phyloP scores from a whole-genome alignment of 2,888 invertebrate genomes.

The Nemapogon koenigi region DNA sequence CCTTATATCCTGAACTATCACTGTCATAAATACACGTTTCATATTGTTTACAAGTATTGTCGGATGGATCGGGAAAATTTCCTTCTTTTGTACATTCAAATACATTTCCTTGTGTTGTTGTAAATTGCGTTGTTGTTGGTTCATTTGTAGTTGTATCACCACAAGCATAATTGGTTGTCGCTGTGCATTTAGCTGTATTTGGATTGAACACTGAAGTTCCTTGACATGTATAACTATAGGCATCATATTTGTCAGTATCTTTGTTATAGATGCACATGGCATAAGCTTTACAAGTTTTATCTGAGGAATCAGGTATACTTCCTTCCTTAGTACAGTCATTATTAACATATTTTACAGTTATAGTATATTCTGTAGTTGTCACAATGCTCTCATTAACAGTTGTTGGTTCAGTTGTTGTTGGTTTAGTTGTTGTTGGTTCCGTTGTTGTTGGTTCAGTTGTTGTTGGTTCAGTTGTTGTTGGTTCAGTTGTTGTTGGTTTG shows the following conservation, averaged over 20 bases:
- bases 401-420: slow-evolving; percentile 1
- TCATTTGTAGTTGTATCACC: slow-evolving; percentile 15
- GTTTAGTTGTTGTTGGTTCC: no score
- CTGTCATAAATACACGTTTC: slow-evolving; percentile 35
- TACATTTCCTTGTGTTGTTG: no score
- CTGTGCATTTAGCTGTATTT: slow-evolving; percentile 30
- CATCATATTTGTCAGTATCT: slow-evolving; percentile 23
- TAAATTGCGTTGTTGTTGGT: slow-evolving; percentile 16
- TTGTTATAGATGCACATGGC: slow-evolving; percentile 35
- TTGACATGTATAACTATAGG: slow-evolving; percentile 46
- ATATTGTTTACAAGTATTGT: slow-evolving; percentile 46
- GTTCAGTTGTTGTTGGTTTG: no score
- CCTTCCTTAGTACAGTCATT: slow-evolving; percentile 30
- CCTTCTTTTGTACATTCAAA: slow-evolving; percentile 39
- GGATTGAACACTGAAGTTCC: slow-evolving; percentile 46
- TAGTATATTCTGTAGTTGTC: no score
- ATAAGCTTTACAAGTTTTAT: slow-evolving; percentile 46
- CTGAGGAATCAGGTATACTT: slow-evolving; percentile 36
- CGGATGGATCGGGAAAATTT: slow-evolving; percentile 36
- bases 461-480: no score
- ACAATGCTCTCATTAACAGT: no score
- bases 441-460: no score
- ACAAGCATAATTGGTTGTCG: slow-evolving; percentile 33
- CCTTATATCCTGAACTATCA: slow-evolving; percentile 23
- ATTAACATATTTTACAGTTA: no score